These are phyloP conservation scores for Typhlichthys subterraneus DNA, from an alignment of 2,797 vertebrate species.

Conservation along the genomic window DNA sequence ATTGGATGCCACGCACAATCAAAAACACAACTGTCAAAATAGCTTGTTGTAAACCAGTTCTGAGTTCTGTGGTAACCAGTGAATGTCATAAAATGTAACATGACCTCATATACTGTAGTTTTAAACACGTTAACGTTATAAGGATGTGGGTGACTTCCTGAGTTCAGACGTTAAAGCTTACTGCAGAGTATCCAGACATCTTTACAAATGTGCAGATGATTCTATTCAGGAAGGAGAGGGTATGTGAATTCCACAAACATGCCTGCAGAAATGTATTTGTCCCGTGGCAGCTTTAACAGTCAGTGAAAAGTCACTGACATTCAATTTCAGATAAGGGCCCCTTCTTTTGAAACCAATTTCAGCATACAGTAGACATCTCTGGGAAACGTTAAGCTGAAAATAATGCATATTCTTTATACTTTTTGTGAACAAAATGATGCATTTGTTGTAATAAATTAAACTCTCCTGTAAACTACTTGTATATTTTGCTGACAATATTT, in stretches of 20 bases:
- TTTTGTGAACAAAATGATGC: constrained; percentile 10
- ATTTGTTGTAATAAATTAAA: constrained; percentile 21
- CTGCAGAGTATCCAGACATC: constrained; percentile 1
- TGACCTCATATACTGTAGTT: not conserved
- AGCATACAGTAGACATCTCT: constrained; percentile 26
- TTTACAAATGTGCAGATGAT: constrained; percentile 18
- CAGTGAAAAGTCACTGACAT: constrained; percentile 38
- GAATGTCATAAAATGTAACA: not conserved
- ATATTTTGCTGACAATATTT: constrained; percentile 15
- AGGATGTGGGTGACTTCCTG: constrained; percentile 3
- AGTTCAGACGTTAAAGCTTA: constrained; percentile 1
- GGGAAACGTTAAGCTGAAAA: constrained; percentile 35
- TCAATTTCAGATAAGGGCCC: constrained; percentile 60
- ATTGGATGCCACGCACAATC: not conserved
- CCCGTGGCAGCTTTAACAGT: constrained; percentile 23
- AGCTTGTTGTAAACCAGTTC: not conserved
- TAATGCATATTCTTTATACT: constrained; percentile 28
- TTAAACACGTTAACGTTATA: not conserved
- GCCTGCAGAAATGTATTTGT: constrained; percentile 20
- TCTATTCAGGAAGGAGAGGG: not conserved
- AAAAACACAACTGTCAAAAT: no score
- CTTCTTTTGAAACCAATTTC: constrained; percentile 51
- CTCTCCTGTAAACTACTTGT: constrained; percentile 2
- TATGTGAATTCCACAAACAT: constrained; percentile 22
- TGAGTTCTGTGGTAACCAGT: not conserved